Percentiles rank a stretch among this genome's conserved stretches.
These are phyloP conservation scores for Chromis chromis DNA, from an alignment of 2,797 vertebrate genomes.

Conservation along the genomic window DNA sequence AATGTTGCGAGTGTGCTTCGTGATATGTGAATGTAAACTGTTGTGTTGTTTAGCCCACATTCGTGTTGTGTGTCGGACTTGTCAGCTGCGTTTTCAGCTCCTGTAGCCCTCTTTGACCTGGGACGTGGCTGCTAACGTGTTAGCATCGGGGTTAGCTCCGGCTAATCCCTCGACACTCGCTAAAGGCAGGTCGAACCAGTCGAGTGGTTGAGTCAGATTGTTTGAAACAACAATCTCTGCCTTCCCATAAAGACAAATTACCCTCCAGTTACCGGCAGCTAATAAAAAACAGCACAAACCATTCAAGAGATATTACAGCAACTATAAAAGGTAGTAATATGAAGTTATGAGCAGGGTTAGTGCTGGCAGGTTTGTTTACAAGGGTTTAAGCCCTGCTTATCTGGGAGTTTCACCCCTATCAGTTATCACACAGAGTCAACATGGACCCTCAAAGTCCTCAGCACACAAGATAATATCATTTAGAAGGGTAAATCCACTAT, in stretches of 20 bases:
- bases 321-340: neutral
- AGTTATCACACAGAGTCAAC: neutral
- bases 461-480: neutral
- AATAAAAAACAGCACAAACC: neutral
- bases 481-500: neutral
- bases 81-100: conserved; percentile 28
- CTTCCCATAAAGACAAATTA: neutral
- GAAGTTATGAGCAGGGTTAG: neutral
- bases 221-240: conserved; percentile 46
- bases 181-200: conserved; percentile 63
- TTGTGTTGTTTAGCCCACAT: neutral
- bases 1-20: neutral
- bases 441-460: neutral
- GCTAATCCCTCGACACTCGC: conserved; percentile 58
- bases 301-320: too few species aligned
- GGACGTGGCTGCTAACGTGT: conserved; percentile 60
- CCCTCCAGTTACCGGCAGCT: rapidly evolving
- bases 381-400: neutral
- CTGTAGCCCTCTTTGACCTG: conserved; percentile 26
- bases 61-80: neutral
- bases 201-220: conserved; percentile 30
- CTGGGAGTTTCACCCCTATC: neutral
- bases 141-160: conserved; percentile 50
- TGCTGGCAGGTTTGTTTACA: conserved; percentile 35
- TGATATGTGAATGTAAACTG: rapidly evolving